Evolutionary conservation across 2,797 vertebrate genomes (phyloP).

Genomic region (Glossophaga mutica): DNA sequence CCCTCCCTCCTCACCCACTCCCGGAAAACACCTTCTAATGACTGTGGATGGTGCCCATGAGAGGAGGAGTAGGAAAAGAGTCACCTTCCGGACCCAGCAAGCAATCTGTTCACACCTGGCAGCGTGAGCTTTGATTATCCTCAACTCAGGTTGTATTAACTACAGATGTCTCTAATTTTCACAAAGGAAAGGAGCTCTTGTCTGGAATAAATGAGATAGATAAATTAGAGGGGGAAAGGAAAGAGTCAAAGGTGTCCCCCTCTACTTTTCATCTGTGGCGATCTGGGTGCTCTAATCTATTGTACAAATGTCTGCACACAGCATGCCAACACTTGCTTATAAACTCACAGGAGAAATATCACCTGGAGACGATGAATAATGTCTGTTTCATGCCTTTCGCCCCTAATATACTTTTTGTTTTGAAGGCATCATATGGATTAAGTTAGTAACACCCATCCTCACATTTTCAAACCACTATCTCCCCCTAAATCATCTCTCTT

Average conservation of each 20-base stretch:
- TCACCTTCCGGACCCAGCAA: slow-evolving; percentile 35
- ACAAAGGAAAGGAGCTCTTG: slow-evolving; percentile 66
- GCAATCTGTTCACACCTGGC: slow-evolving; percentile 52
- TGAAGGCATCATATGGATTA: slow-evolving; percentile 88
- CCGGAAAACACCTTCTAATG: slow-evolving; percentile 47
- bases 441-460: slow-evolving; percentile 88
- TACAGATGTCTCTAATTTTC: slow-evolving; percentile 76
- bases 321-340: slow-evolving; percentile 78
- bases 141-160: background rate
- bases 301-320: slow-evolving; percentile 81
- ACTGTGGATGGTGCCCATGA: background rate
- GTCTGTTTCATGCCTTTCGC: slow-evolving; percentile 81
- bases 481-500: slow-evolving; percentile 83
- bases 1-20: background rate
- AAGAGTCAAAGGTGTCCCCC: slow-evolving; percentile 67
- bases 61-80: slow-evolving; percentile 20
- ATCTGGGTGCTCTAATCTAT: slow-evolving; percentile 78
- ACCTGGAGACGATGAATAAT: slow-evolving; percentile 85
- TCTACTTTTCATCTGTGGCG: slow-evolving; percentile 76
- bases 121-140: slow-evolving; percentile 33
- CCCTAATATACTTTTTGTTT: slow-evolving; percentile 76
- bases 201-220: slow-evolving; percentile 78
- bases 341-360: slow-evolving; percentile 81
- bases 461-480: slow-evolving; percentile 80
- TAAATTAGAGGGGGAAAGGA: slow-evolving; percentile 69